These are phyloP conservation scores for Atethmia centrago DNA, from an alignment of 2,888 invertebrate species.

Conservation along the genomic window DNA sequence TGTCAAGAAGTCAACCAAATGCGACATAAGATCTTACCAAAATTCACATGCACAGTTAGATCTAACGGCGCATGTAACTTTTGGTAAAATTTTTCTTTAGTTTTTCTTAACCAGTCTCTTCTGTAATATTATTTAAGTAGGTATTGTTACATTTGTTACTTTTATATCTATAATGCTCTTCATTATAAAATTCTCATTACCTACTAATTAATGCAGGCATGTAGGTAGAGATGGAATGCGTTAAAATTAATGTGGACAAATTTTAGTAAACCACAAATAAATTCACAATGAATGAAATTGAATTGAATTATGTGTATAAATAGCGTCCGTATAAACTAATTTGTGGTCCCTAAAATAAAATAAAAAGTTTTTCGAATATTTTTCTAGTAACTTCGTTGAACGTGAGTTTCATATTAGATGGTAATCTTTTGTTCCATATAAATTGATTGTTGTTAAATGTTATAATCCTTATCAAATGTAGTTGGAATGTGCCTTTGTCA, in stretches of 20 bases:
- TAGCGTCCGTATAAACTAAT: not conserved
- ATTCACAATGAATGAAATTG: slow-evolving; percentile 13
- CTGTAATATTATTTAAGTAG: not conserved
- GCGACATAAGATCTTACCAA: slow-evolving; percentile 3
- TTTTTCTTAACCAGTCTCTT: not conserved
- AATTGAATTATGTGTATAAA: slow-evolving; percentile 13
- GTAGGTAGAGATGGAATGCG: not conserved
- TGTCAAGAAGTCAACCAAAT: not conserved
- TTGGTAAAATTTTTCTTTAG: slow-evolving; percentile 12
- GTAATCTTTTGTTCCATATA: slow-evolving; percentile 24
- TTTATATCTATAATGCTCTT: slow-evolving; percentile 1
- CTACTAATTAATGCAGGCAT: slow-evolving; percentile 15
- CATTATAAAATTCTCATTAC: not conserved
- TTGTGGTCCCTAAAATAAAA: not conserved
- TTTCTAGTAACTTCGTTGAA: slow-evolving; percentile 13
- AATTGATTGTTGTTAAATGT: slow-evolving; percentile 38
- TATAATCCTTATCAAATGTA: slow-evolving; percentile 38
- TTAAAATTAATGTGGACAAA: slow-evolving; percentile 6
- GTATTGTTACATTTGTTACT: not conserved
- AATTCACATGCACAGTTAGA: slow-evolving; percentile 18
- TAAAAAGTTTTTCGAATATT: not conserved
- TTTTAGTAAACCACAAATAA: slow-evolving; percentile 12
- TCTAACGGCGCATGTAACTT: slow-evolving; percentile 16
- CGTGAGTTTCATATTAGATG: slow-evolving; percentile 18
- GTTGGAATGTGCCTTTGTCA: slow-evolving; percentile 29